phyloP scores from a whole-genome alignment of 2,797 vertebrate species.

The Cossypha polioptera region DNA sequence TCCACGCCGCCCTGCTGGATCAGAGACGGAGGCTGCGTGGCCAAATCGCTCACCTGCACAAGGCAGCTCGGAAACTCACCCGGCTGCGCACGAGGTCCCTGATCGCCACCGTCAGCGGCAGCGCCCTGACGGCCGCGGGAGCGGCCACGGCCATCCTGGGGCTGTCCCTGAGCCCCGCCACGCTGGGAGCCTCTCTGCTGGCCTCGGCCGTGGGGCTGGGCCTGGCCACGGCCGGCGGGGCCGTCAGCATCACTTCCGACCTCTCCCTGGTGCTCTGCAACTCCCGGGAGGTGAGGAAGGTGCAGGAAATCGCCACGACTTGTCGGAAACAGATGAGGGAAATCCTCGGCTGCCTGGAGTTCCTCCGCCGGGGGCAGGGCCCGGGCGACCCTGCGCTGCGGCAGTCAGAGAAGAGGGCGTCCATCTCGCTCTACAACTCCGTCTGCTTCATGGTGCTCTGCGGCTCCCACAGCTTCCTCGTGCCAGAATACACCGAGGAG shows the following conservation, averaged over 20 bases:
- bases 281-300: conserved; percentile 67
- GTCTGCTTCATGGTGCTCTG: conserved; percentile 77
- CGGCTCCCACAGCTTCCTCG: conserved; percentile 68
- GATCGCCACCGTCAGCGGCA: conserved; percentile 66
- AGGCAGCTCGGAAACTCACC: conserved; percentile 62
- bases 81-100: conserved; percentile 64
- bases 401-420: conserved; percentile 71
- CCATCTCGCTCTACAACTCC: conserved; percentile 69
- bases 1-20: conserved; percentile 67
- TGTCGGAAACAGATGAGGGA: conserved; percentile 78
- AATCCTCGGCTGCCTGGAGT: conserved; percentile 74
- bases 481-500: conserved; percentile 72
- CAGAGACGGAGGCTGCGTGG: conserved; percentile 60
- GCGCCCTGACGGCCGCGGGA: conserved; percentile 67
- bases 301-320: conserved; percentile 72
- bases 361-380: conserved; percentile 65
- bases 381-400: conserved; percentile 51
- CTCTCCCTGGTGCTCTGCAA: conserved; percentile 69
- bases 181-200: conserved; percentile 74
- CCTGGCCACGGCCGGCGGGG: conserved; percentile 74
- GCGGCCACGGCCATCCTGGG: conserved; percentile 73
- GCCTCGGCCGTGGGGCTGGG: conserved; percentile 76
- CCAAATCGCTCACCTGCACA: conserved; percentile 69
- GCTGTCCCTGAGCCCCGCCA: conserved; percentile 73
- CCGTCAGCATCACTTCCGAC: conserved; percentile 69